Conservation (phyloP, 2,888 invertebrate species). For the Tipula vernalis region DNA sequence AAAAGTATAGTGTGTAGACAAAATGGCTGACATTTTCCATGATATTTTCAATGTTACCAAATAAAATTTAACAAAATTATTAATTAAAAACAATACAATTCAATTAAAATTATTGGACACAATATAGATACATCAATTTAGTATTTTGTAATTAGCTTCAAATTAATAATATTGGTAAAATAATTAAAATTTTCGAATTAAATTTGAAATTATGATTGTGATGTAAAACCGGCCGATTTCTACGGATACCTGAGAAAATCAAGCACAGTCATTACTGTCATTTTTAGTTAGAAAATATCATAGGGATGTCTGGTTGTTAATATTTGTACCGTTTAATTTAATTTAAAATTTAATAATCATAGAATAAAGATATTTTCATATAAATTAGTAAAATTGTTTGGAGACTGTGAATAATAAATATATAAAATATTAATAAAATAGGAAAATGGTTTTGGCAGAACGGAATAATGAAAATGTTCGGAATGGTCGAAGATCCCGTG, state of each 20-base stretch:
- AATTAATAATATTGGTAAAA: background rate
- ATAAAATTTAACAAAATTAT: background rate
- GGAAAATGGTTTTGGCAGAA: slow-evolving; percentile 77
- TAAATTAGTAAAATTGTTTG: background rate
- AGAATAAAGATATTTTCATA: background rate
- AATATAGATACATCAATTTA: background rate
- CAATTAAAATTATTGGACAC: background rate
- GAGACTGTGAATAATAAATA: background rate
- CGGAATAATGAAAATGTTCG: slow-evolving; percentile 70
- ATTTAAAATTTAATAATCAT: background rate
- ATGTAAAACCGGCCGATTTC: background rate
- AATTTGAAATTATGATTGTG: background rate
- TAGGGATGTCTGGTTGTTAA: slow-evolving; percentile 4
- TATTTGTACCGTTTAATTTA: background rate
- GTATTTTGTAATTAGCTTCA: background rate
- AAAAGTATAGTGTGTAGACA: background rate
- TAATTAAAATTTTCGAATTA: background rate
- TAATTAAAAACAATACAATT: background rate
- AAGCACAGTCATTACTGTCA: background rate
- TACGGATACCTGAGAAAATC: background rate
- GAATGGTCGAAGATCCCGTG: slow-evolving; percentile 79
- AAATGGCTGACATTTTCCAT: background rate
- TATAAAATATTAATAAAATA: background rate
- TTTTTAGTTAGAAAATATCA: background rate
- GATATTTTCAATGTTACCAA: background rate